These are phyloP conservation scores for Parauchenoglanis punctatus DNA, from an alignment of 2,797 vertebrate species.

Conservation along the genomic window DNA sequence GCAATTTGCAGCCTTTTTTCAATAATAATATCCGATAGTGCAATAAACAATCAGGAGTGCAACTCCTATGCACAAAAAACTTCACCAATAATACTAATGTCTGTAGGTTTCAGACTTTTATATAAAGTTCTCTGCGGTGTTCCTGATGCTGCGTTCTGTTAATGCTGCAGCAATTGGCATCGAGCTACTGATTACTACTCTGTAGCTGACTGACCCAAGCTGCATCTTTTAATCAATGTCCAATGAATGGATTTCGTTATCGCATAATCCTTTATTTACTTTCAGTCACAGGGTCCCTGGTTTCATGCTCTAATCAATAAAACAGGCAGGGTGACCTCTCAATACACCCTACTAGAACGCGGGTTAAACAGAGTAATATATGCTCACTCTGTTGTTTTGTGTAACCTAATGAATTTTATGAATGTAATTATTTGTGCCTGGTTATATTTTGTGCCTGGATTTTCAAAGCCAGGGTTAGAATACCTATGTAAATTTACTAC, in stretches of 20 bases:
- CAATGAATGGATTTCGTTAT: conserved; percentile 13
- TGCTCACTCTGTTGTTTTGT: background rate
- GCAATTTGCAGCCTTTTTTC: background rate
- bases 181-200: background rate
- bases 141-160: background rate
- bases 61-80: background rate
- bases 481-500: background rate
- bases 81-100: background rate
- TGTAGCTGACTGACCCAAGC: background rate
- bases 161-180: background rate
- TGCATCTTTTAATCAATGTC: conserved; percentile 13
- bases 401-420: background rate
- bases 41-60: background rate
- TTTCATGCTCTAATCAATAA: conserved; percentile 4
- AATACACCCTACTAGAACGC: background rate
- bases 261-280: conserved; percentile 25
- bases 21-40: background rate
- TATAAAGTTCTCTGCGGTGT: background rate
- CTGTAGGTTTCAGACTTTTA: background rate
- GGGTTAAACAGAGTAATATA: background rate
- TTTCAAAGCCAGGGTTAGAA: background rate
- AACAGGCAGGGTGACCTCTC: background rate
- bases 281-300: conserved; percentile 25
- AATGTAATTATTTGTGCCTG: background rate
- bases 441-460: background rate